Base-by-base conservation (phyloP, 2,888 invertebrate species). In the Lutraria lutraria region DNA sequence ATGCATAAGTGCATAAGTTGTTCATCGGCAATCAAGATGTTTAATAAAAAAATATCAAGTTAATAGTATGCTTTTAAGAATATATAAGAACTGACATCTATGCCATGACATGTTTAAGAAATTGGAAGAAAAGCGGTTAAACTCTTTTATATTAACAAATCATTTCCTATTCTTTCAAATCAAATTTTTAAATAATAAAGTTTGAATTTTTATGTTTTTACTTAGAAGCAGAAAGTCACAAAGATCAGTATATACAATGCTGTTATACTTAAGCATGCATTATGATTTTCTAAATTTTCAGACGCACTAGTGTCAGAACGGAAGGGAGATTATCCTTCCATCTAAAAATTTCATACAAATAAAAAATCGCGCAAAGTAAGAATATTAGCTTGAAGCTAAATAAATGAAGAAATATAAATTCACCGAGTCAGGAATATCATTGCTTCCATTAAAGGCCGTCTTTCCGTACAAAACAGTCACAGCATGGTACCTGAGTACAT, bases 401-500 rank as follows among this genome's bases (percentile, higher is more conserved):
- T 76, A 76, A 4, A 13, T 31, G 34, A 76, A 76, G 76, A 76
- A 63, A 60, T 60, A 83, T 83, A 60, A 83, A 83, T 53, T 63
- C 83, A 68, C 83, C 83, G 6, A 34, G 83, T 72, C 68, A 68
- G 16, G 21, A 52, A 53, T 21, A 72, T 56, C 52, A 56, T 68
- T 56, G 72, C 25, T 84, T 76, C 76, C 72, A 63, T 4, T 54
- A 84, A 84, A 84, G 84, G 84, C 84, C 21, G 4, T 76, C 76
- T 76, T 76, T 76, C 76, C 76, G 34, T 76, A 76, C 31, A 34
- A 31, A 76, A 84, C 68, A 72, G 53, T 85, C 80, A 85, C 80
- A 95, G 92, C 88, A 94, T 92, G 80, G 94, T 94, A 87, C 94
- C 94, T 85, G 93, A 92, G 91, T 95, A 95, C 88, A 90, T 93